Percentiles rank a stretch among this genome's conserved stretches.
Evolutionary conservation across 2,797 vertebrate genomes (phyloP).

Genomic region (Schizopygopsis malacanthus): DNA sequence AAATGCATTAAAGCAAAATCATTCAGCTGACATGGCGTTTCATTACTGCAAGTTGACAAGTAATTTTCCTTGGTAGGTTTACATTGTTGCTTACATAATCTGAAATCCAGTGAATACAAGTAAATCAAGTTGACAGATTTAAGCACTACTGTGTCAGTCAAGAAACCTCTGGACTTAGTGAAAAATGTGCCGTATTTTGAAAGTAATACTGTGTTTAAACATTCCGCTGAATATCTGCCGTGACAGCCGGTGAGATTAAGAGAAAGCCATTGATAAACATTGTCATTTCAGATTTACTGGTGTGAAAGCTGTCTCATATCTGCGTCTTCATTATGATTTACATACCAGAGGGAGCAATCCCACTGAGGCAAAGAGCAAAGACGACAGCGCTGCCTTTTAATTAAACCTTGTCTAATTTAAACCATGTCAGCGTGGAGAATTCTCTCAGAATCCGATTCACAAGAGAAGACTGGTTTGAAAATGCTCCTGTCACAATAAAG

Average conservation of each 20-base stretch:
- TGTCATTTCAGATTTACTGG: slow-evolving; percentile 44
- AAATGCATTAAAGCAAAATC: slow-evolving; percentile 36
- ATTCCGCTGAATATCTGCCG: slow-evolving; percentile 14
- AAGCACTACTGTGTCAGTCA: slow-evolving; percentile 45
- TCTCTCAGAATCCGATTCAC: slow-evolving; percentile 62
- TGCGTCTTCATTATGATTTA: slow-evolving; percentile 69
- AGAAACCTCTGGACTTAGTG: slow-evolving; percentile 30
- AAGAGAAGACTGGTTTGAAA: slow-evolving; percentile 57
- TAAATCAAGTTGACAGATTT: slow-evolving; percentile 36
- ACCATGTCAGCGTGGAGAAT: slow-evolving; percentile 60
- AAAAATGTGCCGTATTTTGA: slow-evolving; percentile 27
- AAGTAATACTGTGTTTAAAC: slow-evolving; percentile 43
- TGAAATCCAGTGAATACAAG: slow-evolving; percentile 30
- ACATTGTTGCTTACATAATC: slow-evolving; percentile 45
- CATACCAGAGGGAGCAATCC: slow-evolving; percentile 59
- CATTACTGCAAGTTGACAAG: slow-evolving; percentile 35
- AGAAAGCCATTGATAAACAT: slow-evolving; percentile 50
- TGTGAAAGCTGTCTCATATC: slow-evolving; percentile 54
- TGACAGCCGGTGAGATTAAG: slow-evolving; percentile 36
- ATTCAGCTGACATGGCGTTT: slow-evolving; percentile 21
- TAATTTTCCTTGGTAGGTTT: slow-evolving; percentile 27
- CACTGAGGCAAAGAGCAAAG: slow-evolving; percentile 65
- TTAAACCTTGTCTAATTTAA: slow-evolving; percentile 68
- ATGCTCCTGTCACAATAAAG: slow-evolving; percentile 55
- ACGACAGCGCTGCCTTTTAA: slow-evolving; percentile 68